Evolutionary conservation across 2,888 invertebrate genomes (phyloP), one percentile per base, ranked within the genome.

Genomic region (Caenorhabditis sulstoni): DNA sequence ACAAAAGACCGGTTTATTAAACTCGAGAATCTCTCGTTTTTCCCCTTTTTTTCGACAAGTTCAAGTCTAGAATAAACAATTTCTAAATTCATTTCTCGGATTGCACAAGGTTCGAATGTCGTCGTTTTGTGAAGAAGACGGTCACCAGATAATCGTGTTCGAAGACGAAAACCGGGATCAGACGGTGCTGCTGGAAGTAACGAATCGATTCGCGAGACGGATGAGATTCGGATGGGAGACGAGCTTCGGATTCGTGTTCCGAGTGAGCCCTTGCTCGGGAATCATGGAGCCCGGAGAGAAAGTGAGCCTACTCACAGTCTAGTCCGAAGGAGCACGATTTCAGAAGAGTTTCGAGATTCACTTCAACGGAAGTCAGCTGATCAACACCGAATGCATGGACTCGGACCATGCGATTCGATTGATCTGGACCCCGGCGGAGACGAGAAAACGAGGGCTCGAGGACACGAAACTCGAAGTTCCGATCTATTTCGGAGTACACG

Each of bases 1-100:
- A 78, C 64, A 65, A 67, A 57, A 73, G 67, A 67, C 77, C 77
- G 77, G 77, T 77, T 55, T 78, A 73, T 39, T 78, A 52, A 73
- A 9, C 44, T 8, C 12, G 39, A 55, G 58, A 64, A 64, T 64
- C 71, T 64, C 64, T 65, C 50, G 64, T 70, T 23, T 23, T 16
- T 44, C 16, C 12, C 16, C 12, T 8, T 35, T 45, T 50, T 59
- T 45, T 52, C 18, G 18, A 59, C 16, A 53, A 37, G 53, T 8
- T 22, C 49, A 35, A 20, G 29, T 11, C n/a, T n/a, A n/a, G n/a
- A n/a, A n/a, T 52, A 3, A 3, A 16, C 41, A 50, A 37, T 57
- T n/a, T 37, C 47, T 58, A 47, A 65, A 53, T 53, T 29, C 18
- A 20, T 20, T 41, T 37, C 18, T 47, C 52, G 35, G 47, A 22